A percentile compares a stretch with the other conserved stretches of the same genome.
phyloP scores from a whole-genome alignment of 2,797 vertebrate species.

The Etheostoma nigrum region DNA sequence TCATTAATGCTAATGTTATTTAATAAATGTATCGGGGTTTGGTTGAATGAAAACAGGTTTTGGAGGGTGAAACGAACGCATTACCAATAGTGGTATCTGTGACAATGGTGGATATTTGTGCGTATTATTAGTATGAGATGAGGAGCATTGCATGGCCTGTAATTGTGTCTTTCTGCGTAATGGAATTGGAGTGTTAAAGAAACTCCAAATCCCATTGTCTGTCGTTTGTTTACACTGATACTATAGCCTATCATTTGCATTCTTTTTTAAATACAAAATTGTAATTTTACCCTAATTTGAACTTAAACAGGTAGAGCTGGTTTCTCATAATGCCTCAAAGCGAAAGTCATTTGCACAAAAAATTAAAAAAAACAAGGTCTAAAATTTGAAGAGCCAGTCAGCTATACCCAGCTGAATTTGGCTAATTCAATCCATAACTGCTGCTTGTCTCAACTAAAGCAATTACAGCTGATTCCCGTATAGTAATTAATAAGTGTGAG shows the following conservation, averaged over 20 bases:
- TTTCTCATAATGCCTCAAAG: constrained; percentile 89
- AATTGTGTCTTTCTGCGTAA: constrained; percentile 63
- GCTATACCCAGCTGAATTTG: constrained; percentile 95
- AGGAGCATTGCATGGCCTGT: constrained; percentile 56
- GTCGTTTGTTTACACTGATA: constrained; percentile 64
- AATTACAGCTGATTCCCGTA: constrained; percentile 94
- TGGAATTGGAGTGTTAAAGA: constrained; percentile 58
- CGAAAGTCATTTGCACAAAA: constrained; percentile 88
- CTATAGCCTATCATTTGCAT: constrained; percentile 55
- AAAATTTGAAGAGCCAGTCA: constrained; percentile 95
- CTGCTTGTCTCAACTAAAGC: constrained; percentile 92
- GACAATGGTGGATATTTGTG: constrained; percentile 71
- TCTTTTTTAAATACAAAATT: constrained; percentile 51
- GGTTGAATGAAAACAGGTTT: constrained; percentile 69
- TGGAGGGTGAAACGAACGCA: constrained; percentile 77
- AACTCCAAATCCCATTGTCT: constrained; percentile 67
- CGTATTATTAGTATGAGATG: constrained; percentile 59
- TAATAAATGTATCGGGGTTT: constrained; percentile 79
- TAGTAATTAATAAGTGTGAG: constrained; percentile 92
- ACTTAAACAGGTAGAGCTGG: constrained; percentile 89
- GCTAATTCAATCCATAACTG: constrained; percentile 96
- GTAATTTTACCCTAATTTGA: constrained; percentile 86
- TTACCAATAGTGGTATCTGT: constrained; percentile 73
- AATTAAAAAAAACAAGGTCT: constrained; percentile 85
- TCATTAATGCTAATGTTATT: constrained; percentile 85